Evolutionary conservation across 2,797 vertebrate genomes (phyloP), one percentile per base, ranked within the genome.

Genomic region (Chelonia mydas): DNA sequence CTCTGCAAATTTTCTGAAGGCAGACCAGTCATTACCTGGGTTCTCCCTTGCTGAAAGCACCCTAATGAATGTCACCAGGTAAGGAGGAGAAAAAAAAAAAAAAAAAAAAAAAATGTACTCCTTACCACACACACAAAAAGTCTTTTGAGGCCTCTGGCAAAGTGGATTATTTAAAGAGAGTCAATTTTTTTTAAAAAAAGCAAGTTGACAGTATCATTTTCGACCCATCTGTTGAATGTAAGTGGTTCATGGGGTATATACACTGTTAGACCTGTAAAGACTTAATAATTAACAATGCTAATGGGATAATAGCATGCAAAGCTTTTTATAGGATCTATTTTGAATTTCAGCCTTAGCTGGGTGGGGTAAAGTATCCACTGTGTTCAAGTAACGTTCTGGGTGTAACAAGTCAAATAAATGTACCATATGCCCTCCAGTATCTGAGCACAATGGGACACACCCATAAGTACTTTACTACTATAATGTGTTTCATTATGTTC

Each of bases 341-440:
- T 93, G 28, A 88, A 93, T 93, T 81, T 83, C 86, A 61, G 77
- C 27, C 7, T 85, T 79, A 51, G 37, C 31, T 93, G 94, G 90
- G 92, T 94, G 90, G 91, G 92, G 90, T 86, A 96, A 87, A 96
- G 92, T 95, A 95, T 41, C 81, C 59, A 86, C 91, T 33, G 84
- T 0, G 0, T 83, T 81, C 87, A 94, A 95, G 96, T 95, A 93
- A 81, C 57, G 77, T 91, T 96, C 94, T 2, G 2, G 19, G 93
- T 94, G 81, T 89, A 96, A 41, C 65, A 72, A 96, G 96, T 92
- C 87, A 92, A 96, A 88, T 89, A 94, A 95, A 95, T 51, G 76
- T 81, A 95, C 93, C 84, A 95, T 95, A 90, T 50, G 37, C 61
- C 84, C 93, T 0, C 3, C 94, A 93, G 92, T 85, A 88, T 92